Base-by-base conservation (phyloP, 30 jellyfish, hydroid and myxozoan species). In the Aurelia sp. region DNA sequence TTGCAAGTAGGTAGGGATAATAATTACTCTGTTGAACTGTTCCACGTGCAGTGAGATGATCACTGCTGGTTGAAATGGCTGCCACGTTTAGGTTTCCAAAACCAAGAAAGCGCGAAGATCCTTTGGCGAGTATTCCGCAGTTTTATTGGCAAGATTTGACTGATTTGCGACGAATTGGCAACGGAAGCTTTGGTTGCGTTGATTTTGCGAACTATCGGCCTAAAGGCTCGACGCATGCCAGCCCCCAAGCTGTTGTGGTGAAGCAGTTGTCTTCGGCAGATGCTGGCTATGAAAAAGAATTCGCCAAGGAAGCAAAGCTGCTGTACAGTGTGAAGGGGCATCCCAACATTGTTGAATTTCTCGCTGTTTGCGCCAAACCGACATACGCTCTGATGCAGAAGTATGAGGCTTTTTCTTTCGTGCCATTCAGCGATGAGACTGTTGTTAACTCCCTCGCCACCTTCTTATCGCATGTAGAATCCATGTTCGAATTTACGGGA, bases 281-380 rank as follows among this genome's bases (percentile, higher is more conserved):
- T 7, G 15, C 4, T 21, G 69, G 69, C 31, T 7, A 12, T 12
- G 69, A 59, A 59, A 59, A 59, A 21, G 69, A 59, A 21, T 59
- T 59, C 33, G 24, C 33, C 31, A 59, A 59, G 16, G 69, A 67
- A 30, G 50, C 78, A 30, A 67, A 15, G 50, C 78, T 67, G 0
- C 78, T 67, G 41, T 33, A 67, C 50, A 67, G 55, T 9, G 41
- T 67, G 11, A n/a, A n/a, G 55, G 82, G 82, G 35, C 63, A 71
- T 50, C 62, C 24, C 19, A 71, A 71, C 47, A 71, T 71, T 7
- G 82, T 71, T 10, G 82, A 71, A 61, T 71, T 71, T 50, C 38
- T 71, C 38, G 82, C 62, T 71, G 64, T 71, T 17, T 30, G 82
- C 20, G 33, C 82, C 16, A 24, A 59, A 21, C 64, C 82, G 24